Base-by-base conservation (phyloP, 1,140 invertebrate genomes). In the Ganaspis sp. region DNA sequence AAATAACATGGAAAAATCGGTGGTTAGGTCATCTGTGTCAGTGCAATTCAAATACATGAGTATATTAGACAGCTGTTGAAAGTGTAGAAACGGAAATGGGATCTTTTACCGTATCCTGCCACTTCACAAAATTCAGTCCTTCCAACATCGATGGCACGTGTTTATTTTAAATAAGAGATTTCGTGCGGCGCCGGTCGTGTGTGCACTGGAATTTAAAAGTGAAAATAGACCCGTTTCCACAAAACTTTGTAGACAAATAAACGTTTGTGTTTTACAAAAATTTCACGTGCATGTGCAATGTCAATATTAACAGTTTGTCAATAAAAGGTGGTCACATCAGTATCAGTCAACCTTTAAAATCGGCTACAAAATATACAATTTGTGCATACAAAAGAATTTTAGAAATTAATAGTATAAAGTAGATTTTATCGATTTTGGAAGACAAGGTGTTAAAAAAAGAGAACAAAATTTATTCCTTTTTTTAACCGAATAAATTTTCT, bases 1-100 rank as follows among this genome's bases (percentile, higher is more conserved):
- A 17, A 49, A 49, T 49, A 49, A 49, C 19, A n/a, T 49, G 45
- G 45, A 17, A 49, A 45, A 49, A 49, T 49, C 45, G 45, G 45
- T 49, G 19, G 17, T 49, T n/a, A 9, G 45, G 45, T 49, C 17
- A 17, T 19, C 45, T 49, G 45, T 19, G 45, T 49, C 45, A 17
- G 45, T 8, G 19, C 17, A 49, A 49, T 49, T 49, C 17, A 49
- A 17, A 17, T 34, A 34, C 29, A 34, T 34, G 2, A 34, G 29
- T 34, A 45, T 15, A 17, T 49, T 17, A 17, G n/a, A 17, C 45
- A 49, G 45, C 45, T 49, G 45, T 34, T 34, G 29, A 34, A 34
- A 34, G 29, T 34, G 29, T 34, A 49, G 45, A 17, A 49, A 49
- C 45, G 45, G 45, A 49, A 49, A 49, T 49, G 45, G 45, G 45